Base-by-base conservation (phyloP, 2,113 vertebrate species). In the Condylura cristata region DNA sequence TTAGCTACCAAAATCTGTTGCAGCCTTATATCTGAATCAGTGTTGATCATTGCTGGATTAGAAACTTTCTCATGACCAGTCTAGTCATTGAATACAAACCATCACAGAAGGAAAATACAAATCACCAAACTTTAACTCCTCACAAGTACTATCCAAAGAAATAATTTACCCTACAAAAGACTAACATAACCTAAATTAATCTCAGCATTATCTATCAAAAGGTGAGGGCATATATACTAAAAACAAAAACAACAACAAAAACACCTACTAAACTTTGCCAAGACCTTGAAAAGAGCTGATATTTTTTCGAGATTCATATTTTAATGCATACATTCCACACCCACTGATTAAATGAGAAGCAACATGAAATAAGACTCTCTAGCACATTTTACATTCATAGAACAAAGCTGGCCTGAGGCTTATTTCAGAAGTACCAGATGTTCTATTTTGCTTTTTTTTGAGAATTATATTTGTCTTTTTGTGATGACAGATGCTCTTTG, bases 381-480 rank as follows among this genome's bases (percentile, higher is more conserved):
- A 98, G 98, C 96, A 97, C 97, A 98, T 98, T 98, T 98, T 98
- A 98, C 97, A 98, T 98, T 98, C 98, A 98, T 98, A 98, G 97
- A 24, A 0, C 97, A 98, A 98, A 98, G 94, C 95, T 98, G 96
- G 98, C 98, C 98, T 61, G 80, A 92, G 98, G 98, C 97, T 97
- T 97, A 94, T 98, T 98, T 98, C 87, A 98, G 98, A 98, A 97
- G 96, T 96, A 98, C 98, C 98, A 99, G 98, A 98, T 99, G 98
- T 98, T 98, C 97, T 97, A 74, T 58, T 93, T 79, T 97, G 98
- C 96, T 97, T 79, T 58, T 93, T 79, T 98, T 96, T 95, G 95
- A 98, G 97, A 98, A 98, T 98, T 98, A 96, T 97, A 98, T 98
- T 98, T 98, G 97, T 98, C 98, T 98, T 98, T 97, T 95, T 98